These are phyloP conservation scores for Ommatoiulus sabulosus DNA, from an alignment of 2,888 invertebrate species.

Conservation along the genomic window DNA sequence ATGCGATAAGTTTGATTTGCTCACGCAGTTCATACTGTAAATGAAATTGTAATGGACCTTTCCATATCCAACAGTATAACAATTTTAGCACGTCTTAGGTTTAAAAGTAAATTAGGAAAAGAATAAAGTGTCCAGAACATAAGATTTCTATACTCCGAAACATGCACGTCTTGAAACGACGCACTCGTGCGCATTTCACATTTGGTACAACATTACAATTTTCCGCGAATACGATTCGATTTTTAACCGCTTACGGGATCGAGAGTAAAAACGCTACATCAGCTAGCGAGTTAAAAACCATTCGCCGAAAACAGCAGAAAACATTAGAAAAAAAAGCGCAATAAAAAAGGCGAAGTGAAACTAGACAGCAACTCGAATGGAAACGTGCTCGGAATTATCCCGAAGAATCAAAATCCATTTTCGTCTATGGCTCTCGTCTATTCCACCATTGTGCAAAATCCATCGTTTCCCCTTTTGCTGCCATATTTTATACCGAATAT, in stretches of 20 bases:
- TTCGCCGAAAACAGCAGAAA: not conserved
- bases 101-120: too few species aligned
- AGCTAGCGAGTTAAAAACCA: not conserved
- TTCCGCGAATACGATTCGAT: not conserved
- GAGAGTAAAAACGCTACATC: not conserved
- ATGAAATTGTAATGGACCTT: too few species aligned
- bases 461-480: not conserved
- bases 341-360: not conserved
- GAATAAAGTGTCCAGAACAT: too few species aligned
- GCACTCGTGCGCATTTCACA: not conserved
- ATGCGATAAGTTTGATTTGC: too few species aligned
- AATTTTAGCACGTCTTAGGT: too few species aligned
- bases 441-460: not conserved
- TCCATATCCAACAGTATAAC: too few species aligned
- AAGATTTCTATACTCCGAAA: not conserved
- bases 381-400: slow-evolving; percentile 28
- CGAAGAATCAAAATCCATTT: slow-evolving; percentile 15
- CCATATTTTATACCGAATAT: not conserved
- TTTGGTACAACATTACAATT: not conserved
- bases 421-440: not conserved
- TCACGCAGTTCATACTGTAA: too few species aligned
- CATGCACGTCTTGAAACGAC: not conserved
- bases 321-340: not conserved
- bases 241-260: not conserved
- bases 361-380: not conserved